Conservation (phyloP, 1,140 invertebrate genomes). For the Aphelinus atriplicis region DNA sequence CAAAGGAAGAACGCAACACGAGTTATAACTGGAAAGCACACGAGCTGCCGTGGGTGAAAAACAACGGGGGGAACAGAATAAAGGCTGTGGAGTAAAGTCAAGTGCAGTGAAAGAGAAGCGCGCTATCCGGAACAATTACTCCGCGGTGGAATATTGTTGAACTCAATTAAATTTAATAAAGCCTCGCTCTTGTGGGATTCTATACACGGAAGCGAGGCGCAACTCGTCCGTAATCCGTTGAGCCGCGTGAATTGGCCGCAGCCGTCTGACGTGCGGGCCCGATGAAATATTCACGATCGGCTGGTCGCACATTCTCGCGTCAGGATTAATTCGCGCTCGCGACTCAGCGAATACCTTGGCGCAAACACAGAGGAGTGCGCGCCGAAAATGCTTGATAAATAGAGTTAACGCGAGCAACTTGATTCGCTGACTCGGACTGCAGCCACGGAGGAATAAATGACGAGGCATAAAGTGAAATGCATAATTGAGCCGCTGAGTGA, state of each 20-base stretch:
- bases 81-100: too few species aligned
- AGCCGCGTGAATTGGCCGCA: not conserved
- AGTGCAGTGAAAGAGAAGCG: not conserved
- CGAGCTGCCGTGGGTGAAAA: too few species aligned
- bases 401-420: constrained; percentile 1
- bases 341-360: constrained; percentile 12
- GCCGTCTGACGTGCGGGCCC: too few species aligned
- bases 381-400: constrained; percentile 7
- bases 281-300: not conserved
- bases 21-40: too few species aligned
- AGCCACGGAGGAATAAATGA: not conserved
- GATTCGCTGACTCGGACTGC: not conserved
- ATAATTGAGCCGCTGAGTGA: constrained; percentile 53
- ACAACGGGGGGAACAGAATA: too few species aligned
- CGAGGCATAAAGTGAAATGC: constrained; percentile 50
- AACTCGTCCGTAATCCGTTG: constrained; percentile 9
- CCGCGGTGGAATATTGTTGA: constrained; percentile 15
- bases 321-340: not conserved
- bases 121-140: not conserved
- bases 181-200: not conserved
- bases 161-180: constrained; percentile 11
- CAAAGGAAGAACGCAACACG: too few species aligned
- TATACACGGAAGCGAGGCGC: not conserved
- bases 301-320: not conserved
- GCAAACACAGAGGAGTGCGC: too few species aligned